Percentiles rank a stretch among this genome's conserved stretches.
Evolutionary conservation across 2,113 vertebrate species (phyloP).

Genomic region (Corynorhinus townsendii): DNA sequence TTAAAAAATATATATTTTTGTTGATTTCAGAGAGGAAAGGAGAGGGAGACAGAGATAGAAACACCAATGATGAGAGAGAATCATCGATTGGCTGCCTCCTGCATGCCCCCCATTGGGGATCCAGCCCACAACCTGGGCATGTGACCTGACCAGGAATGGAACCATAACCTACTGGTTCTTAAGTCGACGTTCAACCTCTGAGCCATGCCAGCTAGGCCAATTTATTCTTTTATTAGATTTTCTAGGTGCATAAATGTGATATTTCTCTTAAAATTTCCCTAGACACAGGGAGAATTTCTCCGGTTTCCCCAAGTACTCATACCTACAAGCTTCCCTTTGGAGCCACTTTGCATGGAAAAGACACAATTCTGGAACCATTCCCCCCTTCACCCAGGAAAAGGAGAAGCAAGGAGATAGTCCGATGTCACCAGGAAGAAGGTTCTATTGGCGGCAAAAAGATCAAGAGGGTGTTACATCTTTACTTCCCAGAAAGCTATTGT

Average conservation of each 20-base stretch:
- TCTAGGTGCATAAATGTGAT: neutral
- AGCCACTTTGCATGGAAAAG: neutral
- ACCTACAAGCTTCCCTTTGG: neutral
- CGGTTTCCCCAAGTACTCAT: neutral
- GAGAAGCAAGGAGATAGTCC: neutral
- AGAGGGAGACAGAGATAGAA: no score
- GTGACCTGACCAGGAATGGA: no score
- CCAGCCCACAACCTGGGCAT: no score
- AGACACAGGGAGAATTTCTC: neutral
- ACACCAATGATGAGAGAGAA: no score
- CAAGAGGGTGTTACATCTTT: slow-evolving; percentile 54
- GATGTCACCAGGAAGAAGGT: neutral
- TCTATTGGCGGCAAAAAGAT: neutral
- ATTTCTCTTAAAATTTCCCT: neutral
- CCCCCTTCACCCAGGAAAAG: neutral
- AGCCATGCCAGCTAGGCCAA: neutral
- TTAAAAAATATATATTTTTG: no score
- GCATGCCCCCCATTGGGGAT: no score
- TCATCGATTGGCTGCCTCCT: no score
- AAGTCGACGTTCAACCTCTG: no score
- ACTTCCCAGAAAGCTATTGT: slow-evolving; percentile 64
- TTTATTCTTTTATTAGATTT: neutral
- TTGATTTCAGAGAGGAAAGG: no score
- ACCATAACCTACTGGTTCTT: no score
- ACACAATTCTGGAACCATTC: neutral